Evolutionary conservation across 2,888 invertebrate genomes (phyloP), one percentile per base, ranked within the genome.

Genomic region (Ditula angustiorana): DNA sequence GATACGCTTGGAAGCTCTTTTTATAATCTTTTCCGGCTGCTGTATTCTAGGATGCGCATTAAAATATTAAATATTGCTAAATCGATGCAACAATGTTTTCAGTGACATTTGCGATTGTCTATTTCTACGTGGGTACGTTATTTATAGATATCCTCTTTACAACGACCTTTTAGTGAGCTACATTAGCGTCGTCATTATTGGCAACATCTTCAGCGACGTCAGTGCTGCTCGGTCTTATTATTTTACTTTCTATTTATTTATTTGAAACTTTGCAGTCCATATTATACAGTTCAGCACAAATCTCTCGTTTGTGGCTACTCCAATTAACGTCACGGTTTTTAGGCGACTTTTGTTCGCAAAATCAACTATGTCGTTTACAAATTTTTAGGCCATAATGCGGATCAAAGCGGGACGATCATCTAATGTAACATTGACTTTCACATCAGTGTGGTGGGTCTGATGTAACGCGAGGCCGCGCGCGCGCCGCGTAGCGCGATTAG

Each of bases 351-450:
- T 44, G 52, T 53, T 53, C 28, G 13, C 33, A 24, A 46, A n/a
- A 52, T 44, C 33, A 4, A 26, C 19, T 53, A 23, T 23, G 33
- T 16, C 2, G 24, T 47, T 53, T 24, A 28, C 46, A 46, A 61
- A 61, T 53, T 47, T 58, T 60, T 37, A 64, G 75, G 72, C 73
- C 76, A 69, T 76, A 72, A 69, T 74, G 68, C 70, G 66, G 64
- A 73, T 61, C 67, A 72, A 72, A 74, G 71, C 75, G 66, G 67
- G 69, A 68, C 67, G 69, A 76, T 83, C 80, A 83, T 84, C 80
- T 80, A 82, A 85, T 87, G 82, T 91, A 91, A 90, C 91, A 92
- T 92, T 92, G 92, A 91, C 92, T 92, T 91, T 92, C 91, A 87
- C 90, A 87, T 85, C 81, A 78, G 81, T 77, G 77, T 75, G 74